Base-by-base conservation (phyloP, 1,140 invertebrate genomes). In the Bombus sibiricus region DNA sequence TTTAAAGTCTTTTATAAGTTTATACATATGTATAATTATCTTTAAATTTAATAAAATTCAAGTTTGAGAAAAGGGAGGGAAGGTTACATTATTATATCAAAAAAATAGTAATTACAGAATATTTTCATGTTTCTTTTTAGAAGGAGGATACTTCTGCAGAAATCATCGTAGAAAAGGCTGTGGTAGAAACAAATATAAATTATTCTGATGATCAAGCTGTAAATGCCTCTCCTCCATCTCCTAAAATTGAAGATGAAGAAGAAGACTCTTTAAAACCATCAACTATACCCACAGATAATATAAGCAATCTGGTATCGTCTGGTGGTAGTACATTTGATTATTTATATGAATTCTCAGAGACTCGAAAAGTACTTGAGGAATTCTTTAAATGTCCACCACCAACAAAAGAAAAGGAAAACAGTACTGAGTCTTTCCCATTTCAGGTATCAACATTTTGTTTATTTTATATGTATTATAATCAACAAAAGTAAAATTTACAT, bases 311-410 rank as follows among this genome's bases (percentile, higher is more conserved):
- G 25, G 94, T 94, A 28, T 92, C 95, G 15, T 92, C 94, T 9
- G 93, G 94, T 77, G 94, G 94, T 64, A 95, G 94, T 81, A 97
- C 97, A 6, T 98, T 98, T 93, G 97, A 98, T 95, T 98, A 98
- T 95, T 94, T 98, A 62, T 98, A 98, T 94, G 98, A 98, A 93
- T 98, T 98, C 94, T 98, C 98, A 1, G 98, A 98, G 94, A 98
- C 98, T 25, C 96, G 98, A 75, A 98, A 98, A 96, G 98, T 98
- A 53, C 95, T 98, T 28, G 98, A 98, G 93, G 98, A 98, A 95
- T 98, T 98, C 95, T 98, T 98, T 95, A 98, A 98, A 94, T 97
- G 97, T 92, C 97, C 97, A 8, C 95, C 96, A 85, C 95, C 96
- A 43, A 95, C 96, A 43, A 96, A 97, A 91, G 96, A 96, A 85